Evolutionary conservation across 2,888 invertebrate species (phyloP), one percentile per base, ranked within the genome.

Genomic region (Proisotoma minuta): DNA sequence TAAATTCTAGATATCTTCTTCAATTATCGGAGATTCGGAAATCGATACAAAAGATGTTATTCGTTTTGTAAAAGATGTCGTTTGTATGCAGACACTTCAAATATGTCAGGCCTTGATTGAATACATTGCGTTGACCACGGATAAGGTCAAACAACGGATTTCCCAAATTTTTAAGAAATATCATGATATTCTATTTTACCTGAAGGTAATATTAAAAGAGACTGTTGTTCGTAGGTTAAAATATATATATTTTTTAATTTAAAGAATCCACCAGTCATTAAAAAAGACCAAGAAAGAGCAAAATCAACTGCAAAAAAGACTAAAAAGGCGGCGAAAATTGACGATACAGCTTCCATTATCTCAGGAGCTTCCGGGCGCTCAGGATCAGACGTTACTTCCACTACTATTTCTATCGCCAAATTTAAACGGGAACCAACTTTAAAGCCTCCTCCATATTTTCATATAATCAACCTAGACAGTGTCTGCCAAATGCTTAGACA

Each of bases 21-120:
- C 34, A 1, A 18, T 62, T 10, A n/a, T 59, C 0, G 59, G 39
- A 1, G 39, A 1, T n/a, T 22, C n/a, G 8, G 27, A 1, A 52
- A 50, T 29, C 58, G 62, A 24, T 26, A 57, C 1, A 56, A 60
- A 40, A 63, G 68, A 69, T 12, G 49, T 53, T 15, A 60, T 62
- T 15, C 49, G 50, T n/a, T 60, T 59, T n/a, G 53, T 66, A 3
- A 52, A 62, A 26, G 65, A 60, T 28, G 43, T 49, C 2, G 50
- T 69, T 5, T 26, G 60, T 4, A 40, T 66, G 15, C 69, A 68
- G 34, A 29, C 66, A 4, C 34, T 72, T 57, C 69, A 69, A 58
- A 57, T 63, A 1, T 49, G 68, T 24, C 69, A 71, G 58, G 69
- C 72, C 0, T 40, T 64, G 2, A 62, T 72, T 15, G 72, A 72